A percentile compares a stretch with the other conserved stretches of the same genome.
phyloP scores from a whole-genome alignment of 2,888 invertebrate species.

The Pogonocherus hispidulus region DNA sequence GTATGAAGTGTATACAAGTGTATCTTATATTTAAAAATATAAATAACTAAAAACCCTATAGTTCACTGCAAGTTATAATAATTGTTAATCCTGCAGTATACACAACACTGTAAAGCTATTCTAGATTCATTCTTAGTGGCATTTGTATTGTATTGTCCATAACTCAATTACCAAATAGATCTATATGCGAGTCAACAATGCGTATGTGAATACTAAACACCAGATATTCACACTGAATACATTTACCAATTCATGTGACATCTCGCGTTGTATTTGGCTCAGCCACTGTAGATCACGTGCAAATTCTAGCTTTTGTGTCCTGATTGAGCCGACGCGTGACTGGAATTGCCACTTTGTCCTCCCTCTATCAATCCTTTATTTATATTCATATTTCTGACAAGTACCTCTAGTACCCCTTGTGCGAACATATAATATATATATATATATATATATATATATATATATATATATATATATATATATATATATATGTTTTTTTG shows the following conservation, averaged over 20 bases:
- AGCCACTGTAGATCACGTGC: constrained; percentile 66
- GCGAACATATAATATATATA: neutral
- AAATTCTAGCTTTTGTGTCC: constrained; percentile 67
- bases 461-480: too few species aligned
- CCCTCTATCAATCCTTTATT: constrained; percentile 57
- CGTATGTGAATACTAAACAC: constrained; percentile 55
- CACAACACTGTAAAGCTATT: too few species aligned
- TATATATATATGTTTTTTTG: too few species aligned
- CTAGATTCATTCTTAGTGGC: neutral
- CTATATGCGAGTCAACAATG: constrained; percentile 52
- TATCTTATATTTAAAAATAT: too few species aligned
- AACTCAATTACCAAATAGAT: constrained; percentile 54
- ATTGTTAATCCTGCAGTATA: too few species aligned
- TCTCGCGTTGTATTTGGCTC: constrained; percentile 60
- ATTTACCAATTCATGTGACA: constrained; percentile 55
- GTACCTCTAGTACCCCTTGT: constrained; percentile 6
- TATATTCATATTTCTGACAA: constrained; percentile 53
- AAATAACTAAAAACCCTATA: too few species aligned
- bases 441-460: too few species aligned
- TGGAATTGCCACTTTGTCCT: constrained; percentile 58
- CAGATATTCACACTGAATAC: constrained; percentile 55
- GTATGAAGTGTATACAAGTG: too few species aligned
- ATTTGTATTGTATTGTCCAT: constrained; percentile 37
- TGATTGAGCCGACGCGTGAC: constrained; percentile 66
- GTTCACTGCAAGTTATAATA: too few species aligned